These are phyloP conservation scores for Anguilla japonica DNA, from an alignment of 2,113 vertebrate species.

Conservation along the genomic window DNA sequence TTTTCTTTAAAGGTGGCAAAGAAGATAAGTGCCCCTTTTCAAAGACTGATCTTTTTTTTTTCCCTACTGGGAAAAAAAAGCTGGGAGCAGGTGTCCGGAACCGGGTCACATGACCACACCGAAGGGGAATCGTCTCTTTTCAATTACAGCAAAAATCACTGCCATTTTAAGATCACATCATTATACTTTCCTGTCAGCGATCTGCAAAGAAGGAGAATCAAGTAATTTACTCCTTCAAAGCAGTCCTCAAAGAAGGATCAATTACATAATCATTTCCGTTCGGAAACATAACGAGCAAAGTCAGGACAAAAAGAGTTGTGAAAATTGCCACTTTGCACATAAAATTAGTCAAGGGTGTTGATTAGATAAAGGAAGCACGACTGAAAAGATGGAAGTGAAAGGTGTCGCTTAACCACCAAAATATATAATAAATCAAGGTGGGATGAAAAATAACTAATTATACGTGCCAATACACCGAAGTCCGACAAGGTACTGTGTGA, in stretches of 20 bases:
- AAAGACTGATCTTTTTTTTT: too few species aligned
- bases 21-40: too few species aligned
- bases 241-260: conserved; percentile 7
- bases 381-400: too few species aligned
- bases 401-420: too few species aligned
- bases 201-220: conserved; percentile 40
- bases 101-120: background rate
- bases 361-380: too few species aligned
- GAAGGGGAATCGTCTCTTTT: background rate
- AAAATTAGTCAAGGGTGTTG: too few species aligned
- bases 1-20: background rate
- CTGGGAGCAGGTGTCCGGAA: background rate
- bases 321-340: background rate
- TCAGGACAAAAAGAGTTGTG: background rate
- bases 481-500: too few species aligned
- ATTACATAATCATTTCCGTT: background rate
- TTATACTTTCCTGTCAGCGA: conserved; percentile 29
- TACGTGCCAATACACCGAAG: too few species aligned
- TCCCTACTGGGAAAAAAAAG: too few species aligned
- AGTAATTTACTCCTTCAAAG: conserved; percentile 28
- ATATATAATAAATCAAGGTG: too few species aligned
- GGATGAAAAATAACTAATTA: too few species aligned
- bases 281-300: background rate
- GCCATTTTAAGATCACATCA: conserved; percentile 16
- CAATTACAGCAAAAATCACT: conserved; percentile 36